These are phyloP conservation scores for Leucophenga montana DNA, from an alignment of 2,888 invertebrate genomes.

Conservation along the genomic window DNA sequence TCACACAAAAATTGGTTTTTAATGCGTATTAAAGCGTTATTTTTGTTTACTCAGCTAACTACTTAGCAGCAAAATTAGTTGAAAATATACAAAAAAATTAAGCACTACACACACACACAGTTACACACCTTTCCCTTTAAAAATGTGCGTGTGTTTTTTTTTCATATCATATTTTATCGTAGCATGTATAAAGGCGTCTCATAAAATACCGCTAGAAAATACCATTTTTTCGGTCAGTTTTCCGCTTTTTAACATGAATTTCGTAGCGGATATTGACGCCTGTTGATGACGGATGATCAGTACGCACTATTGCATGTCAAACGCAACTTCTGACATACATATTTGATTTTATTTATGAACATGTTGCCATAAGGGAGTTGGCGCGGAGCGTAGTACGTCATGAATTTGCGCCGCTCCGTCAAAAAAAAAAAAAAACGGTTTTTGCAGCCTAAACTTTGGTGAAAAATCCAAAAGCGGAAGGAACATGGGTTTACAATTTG, in stretches of 20 bases:
- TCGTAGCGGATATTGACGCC: slow-evolving; percentile 31
- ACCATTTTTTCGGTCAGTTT: slow-evolving; percentile 38
- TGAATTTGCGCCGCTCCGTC: too few relatives aligned
- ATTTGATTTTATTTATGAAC: slow-evolving; percentile 62
- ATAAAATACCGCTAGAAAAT: slow-evolving; percentile 37
- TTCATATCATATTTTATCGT: slow-evolving; percentile 31
- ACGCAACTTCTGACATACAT: slow-evolving; percentile 53
- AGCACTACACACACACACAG: neutral
- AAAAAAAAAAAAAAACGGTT: too few relatives aligned
- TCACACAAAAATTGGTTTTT: slow-evolving; percentile 55
- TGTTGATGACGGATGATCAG: neutral
- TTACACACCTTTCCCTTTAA: neutral
- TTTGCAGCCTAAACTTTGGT: too few relatives aligned
- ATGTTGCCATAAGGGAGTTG: slow-evolving; percentile 5
- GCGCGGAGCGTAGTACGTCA: too few relatives aligned
- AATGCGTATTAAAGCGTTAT: slow-evolving; percentile 57
- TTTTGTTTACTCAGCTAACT: slow-evolving; percentile 34
- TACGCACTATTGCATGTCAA: slow-evolving; percentile 59
- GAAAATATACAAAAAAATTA: slow-evolving; percentile 22
- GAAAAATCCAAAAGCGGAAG: too few relatives aligned
- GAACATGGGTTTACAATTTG: too few relatives aligned
- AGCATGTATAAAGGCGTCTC: too few relatives aligned
- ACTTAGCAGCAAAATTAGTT: slow-evolving; percentile 48
- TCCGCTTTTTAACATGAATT: slow-evolving; percentile 57
- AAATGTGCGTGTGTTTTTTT: neutral